These are phyloP conservation scores for Falco concolor DNA, from an alignment of 2,797 vertebrate species.

Conservation along the genomic window DNA sequence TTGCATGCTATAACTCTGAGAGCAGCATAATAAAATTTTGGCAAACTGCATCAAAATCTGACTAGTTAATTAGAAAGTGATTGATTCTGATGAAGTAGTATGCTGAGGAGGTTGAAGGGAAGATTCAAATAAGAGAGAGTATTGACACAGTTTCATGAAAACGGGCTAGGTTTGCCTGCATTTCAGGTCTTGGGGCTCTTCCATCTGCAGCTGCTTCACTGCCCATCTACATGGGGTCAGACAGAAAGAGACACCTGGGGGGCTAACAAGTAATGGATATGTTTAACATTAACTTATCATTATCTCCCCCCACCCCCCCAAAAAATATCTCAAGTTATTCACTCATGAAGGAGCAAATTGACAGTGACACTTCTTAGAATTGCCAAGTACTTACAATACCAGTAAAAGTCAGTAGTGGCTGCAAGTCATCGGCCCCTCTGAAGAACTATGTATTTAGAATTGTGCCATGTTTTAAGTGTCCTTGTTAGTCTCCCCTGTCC, in stretches of 20 bases:
- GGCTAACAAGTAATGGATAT: neutral
- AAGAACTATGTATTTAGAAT: neutral
- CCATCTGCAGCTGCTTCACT: neutral
- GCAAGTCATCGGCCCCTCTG: neutral
- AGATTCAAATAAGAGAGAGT: neutral
- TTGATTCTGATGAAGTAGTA: constrained; percentile 14
- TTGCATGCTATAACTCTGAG: neutral
- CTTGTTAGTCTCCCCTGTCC: neutral
- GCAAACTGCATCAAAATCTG: neutral
- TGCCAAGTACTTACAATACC: neutral
- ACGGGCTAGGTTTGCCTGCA: neutral
- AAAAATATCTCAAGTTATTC: neutral
- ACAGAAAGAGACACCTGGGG: neutral
- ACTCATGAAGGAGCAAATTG: neutral
- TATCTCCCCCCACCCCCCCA: fast-evolving
- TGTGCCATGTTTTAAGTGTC: neutral
- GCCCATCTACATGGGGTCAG: neutral
- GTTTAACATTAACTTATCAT: neutral
- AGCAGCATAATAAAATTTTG: constrained; percentile 15
- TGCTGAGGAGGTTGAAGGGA: neutral
- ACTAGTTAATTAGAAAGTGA: constrained; percentile 34
- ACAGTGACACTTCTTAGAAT: neutral
- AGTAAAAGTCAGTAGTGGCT: neutral
- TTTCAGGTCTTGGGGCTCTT: neutral
- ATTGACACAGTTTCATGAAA: neutral